Evolutionary conservation across 2,888 invertebrate genomes (phyloP).

Genomic region (Galeruca laticollis): DNA sequence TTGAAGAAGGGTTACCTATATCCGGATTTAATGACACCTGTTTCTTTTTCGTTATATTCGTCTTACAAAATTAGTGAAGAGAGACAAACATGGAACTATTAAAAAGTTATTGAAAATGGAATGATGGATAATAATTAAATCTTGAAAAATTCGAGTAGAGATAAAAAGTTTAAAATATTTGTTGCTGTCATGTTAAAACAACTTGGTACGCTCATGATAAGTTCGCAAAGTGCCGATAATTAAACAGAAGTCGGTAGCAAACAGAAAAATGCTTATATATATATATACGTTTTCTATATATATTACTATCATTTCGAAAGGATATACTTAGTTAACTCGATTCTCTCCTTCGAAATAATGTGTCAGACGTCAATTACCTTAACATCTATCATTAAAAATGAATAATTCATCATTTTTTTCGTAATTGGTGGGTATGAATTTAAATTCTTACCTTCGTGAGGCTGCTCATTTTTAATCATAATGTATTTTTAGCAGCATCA

Average conservation of each 20-base stretch:
- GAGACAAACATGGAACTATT: no score
- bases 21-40: no score
- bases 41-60: no score
- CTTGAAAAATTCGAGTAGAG: no score
- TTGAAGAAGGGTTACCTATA: no score
- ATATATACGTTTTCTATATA: constrained; percentile 23
- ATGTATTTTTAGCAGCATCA: constrained; percentile 32
- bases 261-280: constrained; percentile 20
- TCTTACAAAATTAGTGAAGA: no score
- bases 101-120: no score
- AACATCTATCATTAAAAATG: constrained; percentile 41
- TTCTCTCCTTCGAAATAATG: constrained; percentile 30
- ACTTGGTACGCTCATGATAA: constrained; percentile 22
- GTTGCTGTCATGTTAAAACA: no score
- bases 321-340: constrained; percentile 36
- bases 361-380: constrained; percentile 36
- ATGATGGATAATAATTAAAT: no score
- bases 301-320: constrained; percentile 33
- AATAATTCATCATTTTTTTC: constrained; percentile 33
- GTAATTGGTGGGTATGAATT: constrained; percentile 34
- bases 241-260: constrained; percentile 32
- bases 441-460: constrained; percentile 34
- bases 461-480: constrained; percentile 29
- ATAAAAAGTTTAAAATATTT: no score
- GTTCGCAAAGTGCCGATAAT: constrained; percentile 17